phyloP scores from a whole-genome alignment of 2,113 vertebrate species.

The Hemiscyllium ocellatum region DNA sequence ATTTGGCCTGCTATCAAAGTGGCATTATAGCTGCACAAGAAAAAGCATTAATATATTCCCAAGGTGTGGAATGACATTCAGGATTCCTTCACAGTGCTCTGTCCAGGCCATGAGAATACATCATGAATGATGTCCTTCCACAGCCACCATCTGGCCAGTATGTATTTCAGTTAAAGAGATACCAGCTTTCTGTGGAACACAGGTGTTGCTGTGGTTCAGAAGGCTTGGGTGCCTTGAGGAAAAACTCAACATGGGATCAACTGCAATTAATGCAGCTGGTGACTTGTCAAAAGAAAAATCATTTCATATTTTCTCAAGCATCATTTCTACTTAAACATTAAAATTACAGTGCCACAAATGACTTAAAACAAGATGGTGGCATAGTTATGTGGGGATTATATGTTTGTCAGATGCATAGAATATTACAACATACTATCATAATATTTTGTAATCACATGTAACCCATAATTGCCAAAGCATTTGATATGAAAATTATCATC shows the following conservation, averaged over 20 bases:
- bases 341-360: neutral
- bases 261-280: constrained; percentile 59
- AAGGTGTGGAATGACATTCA: constrained; percentile 49
- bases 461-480: neutral
- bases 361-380: neutral
- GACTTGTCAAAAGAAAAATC: constrained; percentile 44
- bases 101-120: constrained; percentile 46
- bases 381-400: neutral
- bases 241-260: constrained; percentile 53
- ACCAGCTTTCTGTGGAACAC: constrained; percentile 49
- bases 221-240: constrained; percentile 51
- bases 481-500: neutral
- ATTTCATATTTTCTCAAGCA: constrained; percentile 42
- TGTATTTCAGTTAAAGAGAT: constrained; percentile 57
- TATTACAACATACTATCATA: neutral
- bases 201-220: constrained; percentile 55
- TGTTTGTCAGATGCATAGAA: neutral
- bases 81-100: constrained; percentile 58
- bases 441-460: neutral
- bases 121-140: constrained; percentile 51
- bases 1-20: constrained; percentile 39
- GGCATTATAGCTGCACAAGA: constrained; percentile 40
- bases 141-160: constrained; percentile 63
- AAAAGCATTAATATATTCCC: constrained; percentile 39
- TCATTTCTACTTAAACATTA: constrained; percentile 20